phyloP scores from a whole-genome alignment of 2,888 invertebrate species.

The Tetheella fluctuosa region DNA sequence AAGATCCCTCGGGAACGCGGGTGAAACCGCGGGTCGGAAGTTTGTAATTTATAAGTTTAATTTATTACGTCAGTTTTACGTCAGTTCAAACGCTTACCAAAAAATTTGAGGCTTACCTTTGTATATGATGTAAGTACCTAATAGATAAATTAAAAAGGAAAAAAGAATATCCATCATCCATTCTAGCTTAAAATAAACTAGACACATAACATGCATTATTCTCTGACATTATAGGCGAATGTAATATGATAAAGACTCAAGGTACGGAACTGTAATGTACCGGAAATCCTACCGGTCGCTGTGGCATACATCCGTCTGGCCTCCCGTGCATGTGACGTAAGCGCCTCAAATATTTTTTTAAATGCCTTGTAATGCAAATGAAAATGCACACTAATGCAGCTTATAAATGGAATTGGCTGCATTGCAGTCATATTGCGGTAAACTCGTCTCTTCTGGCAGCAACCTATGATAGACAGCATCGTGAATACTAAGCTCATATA shows the following conservation, averaged over 20 bases:
- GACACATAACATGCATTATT: not conserved
- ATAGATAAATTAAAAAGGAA: no score
- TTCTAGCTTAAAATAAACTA: not conserved
- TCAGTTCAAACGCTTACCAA: no score
- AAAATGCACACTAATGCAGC: not conserved
- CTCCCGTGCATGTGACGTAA: not conserved
- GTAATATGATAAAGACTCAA: not conserved
- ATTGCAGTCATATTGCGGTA: not conserved
- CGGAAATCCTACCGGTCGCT: not conserved
- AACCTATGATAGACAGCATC: no score
- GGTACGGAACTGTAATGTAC: not conserved
- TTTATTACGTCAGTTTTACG: no score
- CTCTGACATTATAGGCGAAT: not conserved
- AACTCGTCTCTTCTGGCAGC: not conserved
- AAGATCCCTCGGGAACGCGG: no score
- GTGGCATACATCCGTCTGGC: not conserved
- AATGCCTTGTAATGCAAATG: not conserved
- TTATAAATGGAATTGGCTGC: not conserved
- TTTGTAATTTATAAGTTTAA: no score
- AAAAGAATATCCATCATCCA: no score
- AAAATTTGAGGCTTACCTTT: no score
- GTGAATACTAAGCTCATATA: not conserved
- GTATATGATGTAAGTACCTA: no score
- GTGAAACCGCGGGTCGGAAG: no score
- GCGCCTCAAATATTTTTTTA: not conserved